These are phyloP conservation scores for Andricus quercusramuli DNA, from an alignment of 2,888 invertebrate species.

Conservation along the genomic window DNA sequence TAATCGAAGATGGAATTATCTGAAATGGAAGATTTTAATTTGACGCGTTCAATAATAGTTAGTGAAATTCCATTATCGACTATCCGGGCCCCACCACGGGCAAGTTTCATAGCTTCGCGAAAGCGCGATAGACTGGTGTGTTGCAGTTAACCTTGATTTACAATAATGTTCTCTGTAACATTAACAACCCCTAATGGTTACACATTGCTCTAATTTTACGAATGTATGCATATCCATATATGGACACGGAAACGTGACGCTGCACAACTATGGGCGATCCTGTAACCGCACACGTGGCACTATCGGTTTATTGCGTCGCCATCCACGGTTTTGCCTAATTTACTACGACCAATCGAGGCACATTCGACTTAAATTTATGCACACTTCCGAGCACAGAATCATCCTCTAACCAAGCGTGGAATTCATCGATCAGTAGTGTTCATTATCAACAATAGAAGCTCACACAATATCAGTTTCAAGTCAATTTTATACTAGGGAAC, in stretches of 20 bases:
- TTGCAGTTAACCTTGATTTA: constrained; percentile 73
- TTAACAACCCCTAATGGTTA: constrained; percentile 73
- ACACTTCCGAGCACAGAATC: constrained; percentile 37
- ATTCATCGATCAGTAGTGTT: constrained; percentile 21
- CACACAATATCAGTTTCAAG: not conserved
- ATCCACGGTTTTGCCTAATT: constrained; percentile 57
- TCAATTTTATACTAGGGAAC: not conserved
- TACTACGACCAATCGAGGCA: constrained; percentile 45
- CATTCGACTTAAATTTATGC: constrained; percentile 41
- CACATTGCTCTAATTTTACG: constrained; percentile 68
- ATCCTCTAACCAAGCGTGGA: constrained; percentile 30
- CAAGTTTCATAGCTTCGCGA: constrained; percentile 67
- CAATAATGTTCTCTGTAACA: constrained; percentile 70
- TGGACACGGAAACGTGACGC: constrained; percentile 29
- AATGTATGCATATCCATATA: constrained; percentile 50
- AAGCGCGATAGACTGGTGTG: constrained; percentile 65
- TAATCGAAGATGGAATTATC: not conserved
- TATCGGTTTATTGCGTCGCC: constrained; percentile 65
- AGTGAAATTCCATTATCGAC: constrained; percentile 66
- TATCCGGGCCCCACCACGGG: constrained; percentile 60
- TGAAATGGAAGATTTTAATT: not conserved
- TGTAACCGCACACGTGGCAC: constrained; percentile 44
- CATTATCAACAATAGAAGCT: not conserved
- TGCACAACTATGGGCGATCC: constrained; percentile 33
- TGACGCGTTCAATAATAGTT: constrained; percentile 43